Evolutionary conservation across 2,888 invertebrate genomes (phyloP).

Genomic region (Cerastis rubricosa): DNA sequence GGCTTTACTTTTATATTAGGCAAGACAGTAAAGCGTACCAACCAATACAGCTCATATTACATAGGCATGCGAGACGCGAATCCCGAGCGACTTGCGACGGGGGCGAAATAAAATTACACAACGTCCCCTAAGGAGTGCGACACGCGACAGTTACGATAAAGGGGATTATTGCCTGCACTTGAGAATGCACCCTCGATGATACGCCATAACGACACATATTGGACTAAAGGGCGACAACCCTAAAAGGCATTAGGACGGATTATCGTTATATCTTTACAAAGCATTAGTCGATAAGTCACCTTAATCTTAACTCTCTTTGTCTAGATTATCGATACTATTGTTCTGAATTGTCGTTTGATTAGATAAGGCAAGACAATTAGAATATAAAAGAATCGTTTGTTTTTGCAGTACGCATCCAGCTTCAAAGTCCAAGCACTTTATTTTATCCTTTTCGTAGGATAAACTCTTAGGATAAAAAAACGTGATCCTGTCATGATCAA

Average conservation of each 20-base stretch:
- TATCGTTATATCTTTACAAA: conserved; percentile 86
- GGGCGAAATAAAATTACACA: conserved; percentile 84
- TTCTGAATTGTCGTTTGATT: conserved; percentile 60
- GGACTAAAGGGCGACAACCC: conserved; percentile 83
- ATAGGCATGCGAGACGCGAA: conserved; percentile 72
- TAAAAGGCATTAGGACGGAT: conserved; percentile 82
- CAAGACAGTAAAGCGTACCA: conserved; percentile 60
- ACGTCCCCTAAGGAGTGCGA: conserved; percentile 76
- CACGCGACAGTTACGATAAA: conserved; percentile 84
- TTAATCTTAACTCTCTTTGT: conserved; percentile 83
- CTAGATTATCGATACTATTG: conserved; percentile 63
- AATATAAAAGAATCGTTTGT: conserved; percentile 38
- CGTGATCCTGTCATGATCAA: not conserved
- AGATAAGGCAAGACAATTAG: conserved; percentile 50
- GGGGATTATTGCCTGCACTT: conserved; percentile 87
- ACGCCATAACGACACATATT: conserved; percentile 77
- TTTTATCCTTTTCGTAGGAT: not conserved
- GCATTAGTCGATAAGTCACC: conserved; percentile 85
- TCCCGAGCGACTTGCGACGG: conserved; percentile 73
- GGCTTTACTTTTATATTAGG: conserved; percentile 60
- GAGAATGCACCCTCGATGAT: conserved; percentile 83
- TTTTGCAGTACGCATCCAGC: conserved; percentile 5
- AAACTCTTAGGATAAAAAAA: conserved; percentile 12
- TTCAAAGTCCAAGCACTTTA: conserved; percentile 6
- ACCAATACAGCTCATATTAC: conserved; percentile 74